A percentile compares a stretch with the other conserved stretches of the same genome.
Conservation (phyloP, 2,113 vertebrate genomes). For the Ophthalmolycus amberensis region DNA sequence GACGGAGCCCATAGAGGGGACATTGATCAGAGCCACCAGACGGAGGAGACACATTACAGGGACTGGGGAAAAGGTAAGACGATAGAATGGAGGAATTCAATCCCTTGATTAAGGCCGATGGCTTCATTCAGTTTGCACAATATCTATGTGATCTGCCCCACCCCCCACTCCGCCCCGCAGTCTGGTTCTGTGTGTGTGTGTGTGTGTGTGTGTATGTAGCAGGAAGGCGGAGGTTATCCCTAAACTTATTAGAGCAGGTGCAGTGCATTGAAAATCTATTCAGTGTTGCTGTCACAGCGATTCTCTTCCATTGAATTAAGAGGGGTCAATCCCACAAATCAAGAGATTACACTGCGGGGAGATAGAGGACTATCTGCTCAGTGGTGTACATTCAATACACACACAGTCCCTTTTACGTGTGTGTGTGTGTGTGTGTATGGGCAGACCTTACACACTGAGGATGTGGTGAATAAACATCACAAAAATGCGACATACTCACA, state of each 20-base stretch:
- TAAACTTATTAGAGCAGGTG: conserved; percentile 80
- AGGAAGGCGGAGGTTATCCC: conserved; percentile 62
- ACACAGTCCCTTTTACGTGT: not conserved
- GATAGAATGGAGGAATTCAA: conserved; percentile 46
- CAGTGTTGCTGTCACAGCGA: conserved; percentile 80
- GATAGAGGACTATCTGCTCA: conserved; percentile 61
- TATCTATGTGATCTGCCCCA: conserved; percentile 56
- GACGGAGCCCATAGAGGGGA: conserved; percentile 41
- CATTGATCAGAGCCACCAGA: conserved; percentile 65
- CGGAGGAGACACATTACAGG: conserved; percentile 48
- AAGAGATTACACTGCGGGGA: conserved; percentile 75
- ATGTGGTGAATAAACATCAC: too few relatives aligned
- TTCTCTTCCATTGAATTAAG: conserved; percentile 83
- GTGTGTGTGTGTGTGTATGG: too few relatives aligned
- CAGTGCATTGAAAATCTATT: conserved; percentile 81
- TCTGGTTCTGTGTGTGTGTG: not conserved
- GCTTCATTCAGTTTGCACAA: conserved; percentile 57
- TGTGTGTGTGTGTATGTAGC: conserved; percentile 16
- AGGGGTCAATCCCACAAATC: conserved; percentile 82
- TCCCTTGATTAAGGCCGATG: conserved; percentile 42
- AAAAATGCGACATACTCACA: too few relatives aligned
- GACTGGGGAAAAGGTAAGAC: conserved; percentile 25
- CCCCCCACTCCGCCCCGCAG: not conserved
- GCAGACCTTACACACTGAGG: too few relatives aligned
- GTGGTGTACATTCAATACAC: conserved; percentile 33